Conservation (phyloP, 2,797 vertebrate species). For the Sciurus vulgaris region DNA sequence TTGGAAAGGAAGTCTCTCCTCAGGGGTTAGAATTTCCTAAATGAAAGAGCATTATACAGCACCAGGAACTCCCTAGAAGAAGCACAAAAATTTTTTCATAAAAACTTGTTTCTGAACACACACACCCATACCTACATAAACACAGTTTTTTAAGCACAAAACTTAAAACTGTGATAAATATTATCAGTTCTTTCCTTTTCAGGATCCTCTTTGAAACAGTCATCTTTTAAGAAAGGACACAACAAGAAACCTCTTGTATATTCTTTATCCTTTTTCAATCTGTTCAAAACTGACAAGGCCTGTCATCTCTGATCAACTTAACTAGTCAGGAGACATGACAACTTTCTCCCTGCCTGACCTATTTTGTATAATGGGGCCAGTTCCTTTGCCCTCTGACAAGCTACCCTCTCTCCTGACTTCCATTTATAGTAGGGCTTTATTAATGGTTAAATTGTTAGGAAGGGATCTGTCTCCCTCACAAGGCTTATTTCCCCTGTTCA, state of each 20-base stretch:
- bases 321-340: conserved; percentile 53
- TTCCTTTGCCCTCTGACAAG: conserved; percentile 73
- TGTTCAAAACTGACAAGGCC: conserved; percentile 57
- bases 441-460: conserved; percentile 72
- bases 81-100: background rate
- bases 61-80: conserved; percentile 17
- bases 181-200: conserved; percentile 57
- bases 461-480: conserved; percentile 52
- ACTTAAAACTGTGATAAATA: conserved; percentile 50
- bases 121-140: background rate
- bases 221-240: conserved; percentile 62
- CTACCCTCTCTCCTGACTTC: conserved; percentile 64
- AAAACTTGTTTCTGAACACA: conserved; percentile 55
- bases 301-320: conserved; percentile 76
- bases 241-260: conserved; percentile 55
- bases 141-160: conserved; percentile 45
- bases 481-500: conserved; percentile 58
- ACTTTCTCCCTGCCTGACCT: conserved; percentile 70
- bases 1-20: background rate
- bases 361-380: conserved; percentile 76
- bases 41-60: conserved; percentile 30
- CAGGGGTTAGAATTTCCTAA: background rate
- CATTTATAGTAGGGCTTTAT: conserved; percentile 74
- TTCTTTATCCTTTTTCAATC: conserved; percentile 57
- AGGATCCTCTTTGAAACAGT: conserved; percentile 60